Conservation (phyloP, 2,888 invertebrate genomes). For the Agelastica alni region DNA sequence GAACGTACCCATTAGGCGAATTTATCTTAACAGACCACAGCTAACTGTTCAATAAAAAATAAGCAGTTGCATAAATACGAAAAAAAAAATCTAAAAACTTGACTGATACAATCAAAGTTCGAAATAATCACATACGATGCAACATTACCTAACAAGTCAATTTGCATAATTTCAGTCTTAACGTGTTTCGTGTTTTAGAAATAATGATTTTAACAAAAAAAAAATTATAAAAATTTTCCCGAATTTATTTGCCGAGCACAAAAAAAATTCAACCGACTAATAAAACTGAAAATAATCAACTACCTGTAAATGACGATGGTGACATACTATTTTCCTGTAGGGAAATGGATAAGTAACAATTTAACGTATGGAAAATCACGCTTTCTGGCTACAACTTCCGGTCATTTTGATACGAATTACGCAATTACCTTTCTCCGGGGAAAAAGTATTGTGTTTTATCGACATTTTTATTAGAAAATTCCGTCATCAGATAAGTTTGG, state of each 20-base stretch:
- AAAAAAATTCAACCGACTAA: slow-evolving; percentile 15
- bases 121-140: slow-evolving; percentile 19
- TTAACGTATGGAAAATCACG: slow-evolving; percentile 32
- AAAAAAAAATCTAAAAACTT: not conserved
- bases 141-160: slow-evolving; percentile 20
- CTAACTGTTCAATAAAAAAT: slow-evolving; percentile 1
- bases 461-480: slow-evolving; percentile 39
- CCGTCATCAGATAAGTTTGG: slow-evolving; percentile 35
- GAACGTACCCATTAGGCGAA: not conserved
- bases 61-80: not conserved
- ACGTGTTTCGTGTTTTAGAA: slow-evolving; percentile 20
- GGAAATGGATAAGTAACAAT: slow-evolving; percentile 35
- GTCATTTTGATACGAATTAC: slow-evolving; percentile 34
- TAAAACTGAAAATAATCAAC: slow-evolving; percentile 31
- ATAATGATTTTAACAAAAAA: slow-evolving; percentile 15
- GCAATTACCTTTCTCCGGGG: slow-evolving; percentile 34
- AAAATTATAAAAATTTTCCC: slow-evolving; percentile 1
- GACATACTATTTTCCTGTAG: slow-evolving; percentile 25
- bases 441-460: slow-evolving; percentile 37
- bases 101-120: not conserved
- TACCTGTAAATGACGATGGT: slow-evolving; percentile 22
- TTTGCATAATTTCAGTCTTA: slow-evolving; percentile 23
- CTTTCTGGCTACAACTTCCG: slow-evolving; percentile 34
- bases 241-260: slow-evolving; percentile 1
- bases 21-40: not conserved